Percentiles rank a stretch among this genome's conserved stretches.
These are phyloP conservation scores for Perognathus longimembris DNA, from an alignment of 2,113 vertebrate genomes.

Conservation along the genomic window DNA sequence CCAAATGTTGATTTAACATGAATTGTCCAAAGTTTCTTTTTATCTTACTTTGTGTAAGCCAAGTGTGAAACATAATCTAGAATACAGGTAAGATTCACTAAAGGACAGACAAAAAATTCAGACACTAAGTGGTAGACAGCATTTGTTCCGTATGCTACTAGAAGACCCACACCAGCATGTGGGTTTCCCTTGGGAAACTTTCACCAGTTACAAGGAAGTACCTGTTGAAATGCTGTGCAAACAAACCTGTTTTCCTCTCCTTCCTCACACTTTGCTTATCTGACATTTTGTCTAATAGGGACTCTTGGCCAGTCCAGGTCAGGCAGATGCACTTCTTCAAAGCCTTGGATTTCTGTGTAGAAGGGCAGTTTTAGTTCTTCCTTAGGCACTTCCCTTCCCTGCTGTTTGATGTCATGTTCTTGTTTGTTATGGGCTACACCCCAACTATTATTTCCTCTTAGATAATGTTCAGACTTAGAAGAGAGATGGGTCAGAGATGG, in stretches of 20 bases:
- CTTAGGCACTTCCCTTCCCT: background rate
- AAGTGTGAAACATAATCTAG: constrained; percentile 75
- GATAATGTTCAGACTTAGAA: constrained; percentile 55
- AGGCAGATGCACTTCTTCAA: background rate
- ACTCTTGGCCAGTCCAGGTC: fast-evolving
- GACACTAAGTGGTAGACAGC: background rate
- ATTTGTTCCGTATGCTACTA: constrained; percentile 33
- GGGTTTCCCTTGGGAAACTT: background rate
- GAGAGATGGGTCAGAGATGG: background rate
- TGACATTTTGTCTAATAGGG: background rate
- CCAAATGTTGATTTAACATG: constrained; percentile 85
- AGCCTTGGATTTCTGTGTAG: background rate
- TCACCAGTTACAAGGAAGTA: background rate
- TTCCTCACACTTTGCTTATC: background rate
- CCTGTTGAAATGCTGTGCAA: background rate
- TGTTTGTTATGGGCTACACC: constrained; percentile 56
- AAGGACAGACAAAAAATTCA: constrained; percentile 74
- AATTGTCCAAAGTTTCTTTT: constrained; percentile 87
- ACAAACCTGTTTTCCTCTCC: background rate
- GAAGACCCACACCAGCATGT: constrained; percentile 42
- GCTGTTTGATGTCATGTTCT: background rate
- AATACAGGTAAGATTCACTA: constrained; percentile 74
- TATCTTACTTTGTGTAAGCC: constrained; percentile 83
- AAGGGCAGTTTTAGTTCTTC: constrained; percentile 45
- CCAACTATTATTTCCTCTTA: constrained; percentile 64